phyloP scores from a whole-genome alignment of 2,797 vertebrate genomes.

The Apogon talboti region DNA sequence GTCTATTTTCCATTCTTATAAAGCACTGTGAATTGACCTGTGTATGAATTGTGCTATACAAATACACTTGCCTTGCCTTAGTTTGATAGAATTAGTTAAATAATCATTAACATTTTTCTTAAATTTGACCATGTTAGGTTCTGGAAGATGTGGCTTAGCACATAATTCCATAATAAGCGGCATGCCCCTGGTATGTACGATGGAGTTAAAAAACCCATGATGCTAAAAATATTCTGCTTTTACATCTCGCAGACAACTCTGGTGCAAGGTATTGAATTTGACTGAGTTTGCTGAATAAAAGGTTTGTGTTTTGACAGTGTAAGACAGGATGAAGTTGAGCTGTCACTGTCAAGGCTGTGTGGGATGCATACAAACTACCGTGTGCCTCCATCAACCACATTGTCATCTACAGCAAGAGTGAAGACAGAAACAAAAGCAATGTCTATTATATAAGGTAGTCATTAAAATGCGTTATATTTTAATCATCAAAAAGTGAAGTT shows the following conservation, averaged over 20 bases:
- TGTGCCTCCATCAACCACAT: conserved; percentile 15
- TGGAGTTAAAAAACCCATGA: too few relatives aligned
- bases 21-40: too few relatives aligned
- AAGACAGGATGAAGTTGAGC: conserved; percentile 27
- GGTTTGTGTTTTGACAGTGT: conserved; percentile 27
- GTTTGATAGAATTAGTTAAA: too few relatives aligned
- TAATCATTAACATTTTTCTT: too few relatives aligned
- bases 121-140: too few relatives aligned
- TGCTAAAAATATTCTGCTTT: too few relatives aligned
- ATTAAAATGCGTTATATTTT: neutral
- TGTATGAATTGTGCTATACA: too few relatives aligned
- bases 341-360: conserved; percentile 35
- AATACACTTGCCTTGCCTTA: too few relatives aligned
- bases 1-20: too few relatives aligned
- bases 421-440: neutral
- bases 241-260: conserved; percentile 11
- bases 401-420: conserved; percentile 10
- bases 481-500: neutral
- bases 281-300: conserved; percentile 40
- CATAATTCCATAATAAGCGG: too few relatives aligned
- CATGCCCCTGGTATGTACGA: too few relatives aligned
- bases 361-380: conserved; percentile 31
- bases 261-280: conserved; percentile 31
- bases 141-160: too few relatives aligned
- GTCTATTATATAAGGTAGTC: neutral